Evolutionary conservation across 2,113 vertebrate genomes (phyloP).

Genomic region (Syrrhaptes paradoxus): DNA sequence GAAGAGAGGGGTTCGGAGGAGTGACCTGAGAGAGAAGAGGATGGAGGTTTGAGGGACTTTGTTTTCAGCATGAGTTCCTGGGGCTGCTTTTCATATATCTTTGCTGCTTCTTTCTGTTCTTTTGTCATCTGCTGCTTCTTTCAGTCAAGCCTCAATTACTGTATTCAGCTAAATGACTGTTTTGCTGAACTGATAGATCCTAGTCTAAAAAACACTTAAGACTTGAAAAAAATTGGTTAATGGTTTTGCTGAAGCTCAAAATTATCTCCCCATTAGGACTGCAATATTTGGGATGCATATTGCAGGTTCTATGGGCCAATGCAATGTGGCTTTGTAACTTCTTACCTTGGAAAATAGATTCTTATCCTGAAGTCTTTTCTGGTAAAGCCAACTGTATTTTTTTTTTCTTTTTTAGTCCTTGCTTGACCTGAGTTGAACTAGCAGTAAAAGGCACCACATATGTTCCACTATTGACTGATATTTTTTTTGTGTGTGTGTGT

Average conservation of each 20-base stretch:
- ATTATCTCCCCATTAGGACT: background rate
- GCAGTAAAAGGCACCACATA: background rate
- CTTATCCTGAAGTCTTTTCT: background rate
- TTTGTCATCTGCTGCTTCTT: background rate
- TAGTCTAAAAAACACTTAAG: background rate
- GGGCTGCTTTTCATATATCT: background rate
- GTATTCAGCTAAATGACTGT: background rate
- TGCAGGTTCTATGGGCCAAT: background rate
- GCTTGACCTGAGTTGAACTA: background rate
- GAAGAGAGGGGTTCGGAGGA: background rate
- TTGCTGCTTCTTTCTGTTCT: background rate
- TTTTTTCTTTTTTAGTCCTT: background rate
- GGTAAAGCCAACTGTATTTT: background rate
- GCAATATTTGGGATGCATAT: background rate
- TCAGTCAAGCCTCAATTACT: background rate
- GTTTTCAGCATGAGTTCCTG: background rate
- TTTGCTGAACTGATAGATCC: background rate
- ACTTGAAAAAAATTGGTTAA: background rate
- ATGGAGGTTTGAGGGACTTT: background rate
- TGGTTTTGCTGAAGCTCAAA: background rate
- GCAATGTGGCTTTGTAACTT: background rate
- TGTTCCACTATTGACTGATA: background rate
- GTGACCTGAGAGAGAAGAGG: background rate
- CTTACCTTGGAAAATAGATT: background rate
- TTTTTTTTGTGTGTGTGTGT: background rate